These are phyloP conservation scores for Enteromius anoplus DNA, from an alignment of 2,797 vertebrate species.

Conservation along the genomic window DNA sequence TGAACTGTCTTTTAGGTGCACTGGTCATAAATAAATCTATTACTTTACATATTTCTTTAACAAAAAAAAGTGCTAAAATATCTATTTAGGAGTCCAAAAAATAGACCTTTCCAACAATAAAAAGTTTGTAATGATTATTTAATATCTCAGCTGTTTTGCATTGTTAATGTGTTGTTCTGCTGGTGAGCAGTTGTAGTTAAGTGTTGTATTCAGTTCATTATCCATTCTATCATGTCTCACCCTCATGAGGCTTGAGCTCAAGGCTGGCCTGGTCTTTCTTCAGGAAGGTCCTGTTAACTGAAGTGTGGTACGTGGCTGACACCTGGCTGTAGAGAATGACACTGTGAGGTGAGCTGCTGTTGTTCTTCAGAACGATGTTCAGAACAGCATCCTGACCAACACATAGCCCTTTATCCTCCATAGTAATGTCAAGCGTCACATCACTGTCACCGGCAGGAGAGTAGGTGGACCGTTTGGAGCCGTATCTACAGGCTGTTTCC, in stretches of 20 bases:
- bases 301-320: constrained; percentile 50
- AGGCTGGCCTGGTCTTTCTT: constrained; percentile 38
- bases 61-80: too few relatives aligned
- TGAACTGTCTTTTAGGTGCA: too few relatives aligned
- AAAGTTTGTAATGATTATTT: too few relatives aligned
- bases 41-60: too few relatives aligned
- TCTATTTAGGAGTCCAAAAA: too few relatives aligned
- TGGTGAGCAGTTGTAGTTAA: background rate
- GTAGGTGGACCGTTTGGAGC: constrained; percentile 63
- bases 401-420: constrained; percentile 29
- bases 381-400: constrained; percentile 52
- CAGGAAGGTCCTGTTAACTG: constrained; percentile 36
- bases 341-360: constrained; percentile 33
- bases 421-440: background rate
- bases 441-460: background rate
- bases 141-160: background rate
- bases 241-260: constrained; percentile 40
- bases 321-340: constrained; percentile 27
- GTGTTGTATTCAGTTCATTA: background rate
- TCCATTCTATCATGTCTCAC: constrained; percentile 3
- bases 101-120: too few relatives aligned
- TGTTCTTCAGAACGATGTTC: constrained; percentile 44
- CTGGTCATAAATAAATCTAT: too few relatives aligned
- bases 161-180: background rate
- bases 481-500: constrained; percentile 77